phyloP scores from a whole-genome alignment of 1,140 invertebrate species.

The Bicyclus anynana region DNA sequence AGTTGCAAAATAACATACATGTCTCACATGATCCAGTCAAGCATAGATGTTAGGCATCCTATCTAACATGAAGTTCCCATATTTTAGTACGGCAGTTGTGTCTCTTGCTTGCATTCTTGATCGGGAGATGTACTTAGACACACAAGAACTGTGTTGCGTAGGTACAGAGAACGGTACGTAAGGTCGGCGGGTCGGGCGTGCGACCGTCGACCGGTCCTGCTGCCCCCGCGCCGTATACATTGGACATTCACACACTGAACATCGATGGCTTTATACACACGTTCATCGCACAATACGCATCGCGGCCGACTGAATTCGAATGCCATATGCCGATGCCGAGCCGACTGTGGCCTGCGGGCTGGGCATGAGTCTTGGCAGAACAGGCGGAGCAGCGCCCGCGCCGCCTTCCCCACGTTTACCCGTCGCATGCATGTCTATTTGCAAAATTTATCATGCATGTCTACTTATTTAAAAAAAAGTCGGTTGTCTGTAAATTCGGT shows the following conservation, averaged over 20 bases:
- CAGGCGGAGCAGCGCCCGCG: slow-evolving; percentile 33
- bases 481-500: too few species aligned
- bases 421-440: slow-evolving; percentile 23
- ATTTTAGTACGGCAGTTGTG: slow-evolving; percentile 33
- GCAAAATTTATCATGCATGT: slow-evolving; percentile 15
- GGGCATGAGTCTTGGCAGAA: slow-evolving; percentile 13
- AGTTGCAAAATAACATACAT: slow-evolving; percentile 27
- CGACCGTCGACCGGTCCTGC: slow-evolving; percentile 58
- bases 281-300: slow-evolving; percentile 29
- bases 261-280: slow-evolving; percentile 23
- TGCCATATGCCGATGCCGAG: too few species aligned
- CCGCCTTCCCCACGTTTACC: slow-evolving; percentile 34
- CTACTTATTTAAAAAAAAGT: slow-evolving; percentile 10
- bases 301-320: slow-evolving; percentile 27
- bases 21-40: slow-evolving; percentile 26
- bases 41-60: slow-evolving; percentile 10
- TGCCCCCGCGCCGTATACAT: slow-evolving; percentile 57
- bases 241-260: slow-evolving; percentile 45
- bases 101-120: slow-evolving; percentile 42
- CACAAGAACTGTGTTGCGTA: slow-evolving; percentile 51
- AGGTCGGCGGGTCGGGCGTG: slow-evolving; percentile 63
- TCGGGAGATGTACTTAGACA: slow-evolving; percentile 48
- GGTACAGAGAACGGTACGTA: slow-evolving; percentile 67
- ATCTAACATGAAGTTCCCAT: slow-evolving; percentile 28
- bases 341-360: too few species aligned